These are phyloP conservation scores for Myrmecobius fasciatus DNA, from an alignment of 2,113 vertebrate genomes.

Conservation along the genomic window DNA sequence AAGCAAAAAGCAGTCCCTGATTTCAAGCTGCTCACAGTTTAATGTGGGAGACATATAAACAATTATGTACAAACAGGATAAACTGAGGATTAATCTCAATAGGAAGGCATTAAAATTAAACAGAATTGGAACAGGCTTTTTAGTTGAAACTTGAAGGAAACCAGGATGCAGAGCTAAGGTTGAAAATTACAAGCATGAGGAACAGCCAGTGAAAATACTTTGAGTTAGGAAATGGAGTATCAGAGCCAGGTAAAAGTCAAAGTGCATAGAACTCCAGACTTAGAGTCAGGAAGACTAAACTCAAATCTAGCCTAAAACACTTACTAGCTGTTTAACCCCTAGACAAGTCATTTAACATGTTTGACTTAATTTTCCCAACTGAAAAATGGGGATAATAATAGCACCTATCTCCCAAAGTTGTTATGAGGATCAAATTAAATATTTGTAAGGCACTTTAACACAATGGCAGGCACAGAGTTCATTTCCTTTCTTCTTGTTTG, in stretches of 20 bases:
- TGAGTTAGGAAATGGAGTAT: not conserved
- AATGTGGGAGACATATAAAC: not conserved
- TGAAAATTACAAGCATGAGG: not conserved
- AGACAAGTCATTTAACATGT: not conserved
- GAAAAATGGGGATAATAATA: not conserved
- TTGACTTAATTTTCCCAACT: not conserved
- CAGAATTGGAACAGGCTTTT: not conserved
- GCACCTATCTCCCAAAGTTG: not conserved
- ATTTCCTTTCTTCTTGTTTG: not conserved
- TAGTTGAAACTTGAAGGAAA: not conserved
- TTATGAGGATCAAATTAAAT: not conserved
- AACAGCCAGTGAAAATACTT: not conserved
- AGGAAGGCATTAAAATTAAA: not conserved
- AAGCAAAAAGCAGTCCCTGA: not conserved
- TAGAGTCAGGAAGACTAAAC: not conserved
- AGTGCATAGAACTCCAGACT: not conserved
- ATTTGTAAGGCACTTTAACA: not conserved
- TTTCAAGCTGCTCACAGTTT: not conserved
- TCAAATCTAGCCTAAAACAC: not conserved
- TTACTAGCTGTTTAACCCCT: not conserved
- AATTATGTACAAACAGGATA: not conserved
- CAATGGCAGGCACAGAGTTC: not conserved
- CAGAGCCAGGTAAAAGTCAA: not conserved
- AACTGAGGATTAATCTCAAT: not conserved
- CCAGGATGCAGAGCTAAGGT: not conserved